phyloP scores from a whole-genome alignment of 1,140 invertebrate species.

The Achroia grisella region DNA sequence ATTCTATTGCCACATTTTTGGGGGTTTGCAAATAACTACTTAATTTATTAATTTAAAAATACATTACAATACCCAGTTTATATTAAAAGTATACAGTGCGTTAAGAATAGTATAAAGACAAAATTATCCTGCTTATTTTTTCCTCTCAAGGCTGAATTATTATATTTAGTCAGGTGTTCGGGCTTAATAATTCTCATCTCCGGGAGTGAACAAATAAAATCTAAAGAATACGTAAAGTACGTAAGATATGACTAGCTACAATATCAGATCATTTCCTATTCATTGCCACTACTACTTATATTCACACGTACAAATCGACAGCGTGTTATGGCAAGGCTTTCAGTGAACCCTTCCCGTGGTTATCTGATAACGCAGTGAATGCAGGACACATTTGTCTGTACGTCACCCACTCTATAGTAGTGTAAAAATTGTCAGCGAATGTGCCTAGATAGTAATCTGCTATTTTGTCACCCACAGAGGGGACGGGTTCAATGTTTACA shows the following conservation, averaged over 20 bases:
- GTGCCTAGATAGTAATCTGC: conserved; percentile 62
- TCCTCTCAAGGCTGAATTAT: too few relatives aligned
- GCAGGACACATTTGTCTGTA: conserved; percentile 58
- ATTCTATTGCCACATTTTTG: too few relatives aligned
- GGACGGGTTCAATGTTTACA: conserved; percentile 1
- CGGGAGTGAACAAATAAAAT: too few relatives aligned
- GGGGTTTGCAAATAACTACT: too few relatives aligned
- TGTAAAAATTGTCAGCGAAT: conserved; percentile 71
- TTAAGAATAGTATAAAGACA: too few relatives aligned
- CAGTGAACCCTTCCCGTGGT: conserved; percentile 53
- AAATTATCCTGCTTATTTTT: too few relatives aligned
- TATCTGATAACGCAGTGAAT: conserved; percentile 68
- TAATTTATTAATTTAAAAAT: too few relatives aligned
- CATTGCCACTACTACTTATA: conserved; percentile 36
- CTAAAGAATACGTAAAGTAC: conserved; percentile 2
- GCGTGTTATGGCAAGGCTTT: conserved; percentile 56
- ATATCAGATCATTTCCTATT: conserved; percentile 54
- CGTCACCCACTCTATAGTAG: conserved; percentile 55
- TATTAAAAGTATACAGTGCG: too few relatives aligned
- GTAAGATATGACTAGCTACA: conserved; percentile 27
- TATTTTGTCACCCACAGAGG: conserved; percentile 43
- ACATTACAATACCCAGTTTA: too few relatives aligned
- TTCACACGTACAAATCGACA: conserved; percentile 58
- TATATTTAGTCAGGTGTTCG: too few relatives aligned
- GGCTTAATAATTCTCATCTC: neutral